Conservation (phyloP, 2,888 invertebrate genomes). For the Dorcus hopei region DNA sequence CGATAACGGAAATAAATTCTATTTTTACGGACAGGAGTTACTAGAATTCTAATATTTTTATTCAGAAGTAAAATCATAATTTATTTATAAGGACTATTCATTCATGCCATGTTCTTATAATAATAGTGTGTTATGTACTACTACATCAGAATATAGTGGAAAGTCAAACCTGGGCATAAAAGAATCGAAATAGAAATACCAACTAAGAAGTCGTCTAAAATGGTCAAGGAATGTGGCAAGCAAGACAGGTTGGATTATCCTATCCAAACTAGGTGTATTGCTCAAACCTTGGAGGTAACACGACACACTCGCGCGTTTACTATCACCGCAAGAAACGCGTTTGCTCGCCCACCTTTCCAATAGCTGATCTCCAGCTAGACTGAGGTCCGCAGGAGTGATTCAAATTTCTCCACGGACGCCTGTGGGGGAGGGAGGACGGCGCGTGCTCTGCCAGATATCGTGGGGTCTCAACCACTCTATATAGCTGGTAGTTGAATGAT, state of each 20-base stretch:
- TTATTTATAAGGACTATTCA: no score
- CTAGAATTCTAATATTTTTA: no score
- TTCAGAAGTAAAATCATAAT: no score
- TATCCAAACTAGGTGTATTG: not conserved
- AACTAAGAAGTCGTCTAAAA: not conserved
- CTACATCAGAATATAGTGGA: not conserved
- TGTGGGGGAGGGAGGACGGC: conserved; percentile 23
- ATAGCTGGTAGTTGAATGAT: conserved; percentile 33
- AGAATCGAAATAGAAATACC: not conserved
- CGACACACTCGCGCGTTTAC: not conserved
- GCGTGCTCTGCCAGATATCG: conserved; percentile 29
- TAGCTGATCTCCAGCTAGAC: not conserved
- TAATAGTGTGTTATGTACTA: not conserved
- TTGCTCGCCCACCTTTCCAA: not conserved
- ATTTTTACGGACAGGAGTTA: no score
- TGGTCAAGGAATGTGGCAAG: not conserved
- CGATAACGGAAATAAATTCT: no score
- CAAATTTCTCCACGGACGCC: not conserved
- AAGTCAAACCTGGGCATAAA: not conserved
- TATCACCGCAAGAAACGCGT: not conserved
- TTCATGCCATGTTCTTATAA: no score
- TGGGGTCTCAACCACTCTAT: conserved; percentile 22
- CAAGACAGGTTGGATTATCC: not conserved
- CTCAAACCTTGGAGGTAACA: not conserved
- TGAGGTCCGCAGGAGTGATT: conserved; percentile 2